Evolutionary conservation across 2,113 vertebrate genomes (phyloP).

Genomic region (Micromys minutus): DNA sequence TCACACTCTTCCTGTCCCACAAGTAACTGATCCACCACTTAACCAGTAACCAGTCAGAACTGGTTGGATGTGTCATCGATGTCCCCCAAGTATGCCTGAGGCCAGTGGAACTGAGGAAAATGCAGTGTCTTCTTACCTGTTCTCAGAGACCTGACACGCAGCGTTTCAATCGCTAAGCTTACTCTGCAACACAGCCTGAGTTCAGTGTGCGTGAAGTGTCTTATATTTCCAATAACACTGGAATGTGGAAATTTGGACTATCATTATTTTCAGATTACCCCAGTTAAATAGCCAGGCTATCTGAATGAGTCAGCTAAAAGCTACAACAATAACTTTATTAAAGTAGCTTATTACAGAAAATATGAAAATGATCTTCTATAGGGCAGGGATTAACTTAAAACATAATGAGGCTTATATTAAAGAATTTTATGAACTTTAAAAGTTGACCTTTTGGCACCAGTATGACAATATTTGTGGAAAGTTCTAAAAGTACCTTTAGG

Average conservation of each 20-base stretch:
- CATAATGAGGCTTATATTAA: neutral
- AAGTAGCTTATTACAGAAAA: conserved; percentile 42
- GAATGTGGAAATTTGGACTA: conserved; percentile 34
- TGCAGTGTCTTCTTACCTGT: neutral
- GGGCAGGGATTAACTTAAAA: neutral
- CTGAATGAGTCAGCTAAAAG: conserved; percentile 47
- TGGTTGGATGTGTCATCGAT: neutral
- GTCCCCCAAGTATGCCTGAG: fast-evolving
- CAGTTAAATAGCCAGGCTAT: neutral
- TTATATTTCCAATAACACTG: conserved; percentile 27
- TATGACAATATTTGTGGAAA: neutral
- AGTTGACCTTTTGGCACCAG: neutral
- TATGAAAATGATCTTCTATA: neutral
- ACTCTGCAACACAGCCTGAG: neutral
- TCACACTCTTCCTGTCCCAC: no score
- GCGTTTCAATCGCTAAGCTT: neutral
- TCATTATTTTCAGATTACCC: conserved; percentile 61
- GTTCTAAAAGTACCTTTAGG: neutral
- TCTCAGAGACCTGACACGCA: neutral
- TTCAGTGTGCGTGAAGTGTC: neutral
- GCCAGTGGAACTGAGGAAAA: neutral
- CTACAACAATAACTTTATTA: conserved; percentile 30
- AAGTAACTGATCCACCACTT: no score
- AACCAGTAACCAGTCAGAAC: neutral
- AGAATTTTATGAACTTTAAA: neutral